Percentiles rank a stretch among this genome's conserved stretches.
phyloP scores from a whole-genome alignment of 2,888 invertebrate genomes.

The Anticlea derivata region DNA sequence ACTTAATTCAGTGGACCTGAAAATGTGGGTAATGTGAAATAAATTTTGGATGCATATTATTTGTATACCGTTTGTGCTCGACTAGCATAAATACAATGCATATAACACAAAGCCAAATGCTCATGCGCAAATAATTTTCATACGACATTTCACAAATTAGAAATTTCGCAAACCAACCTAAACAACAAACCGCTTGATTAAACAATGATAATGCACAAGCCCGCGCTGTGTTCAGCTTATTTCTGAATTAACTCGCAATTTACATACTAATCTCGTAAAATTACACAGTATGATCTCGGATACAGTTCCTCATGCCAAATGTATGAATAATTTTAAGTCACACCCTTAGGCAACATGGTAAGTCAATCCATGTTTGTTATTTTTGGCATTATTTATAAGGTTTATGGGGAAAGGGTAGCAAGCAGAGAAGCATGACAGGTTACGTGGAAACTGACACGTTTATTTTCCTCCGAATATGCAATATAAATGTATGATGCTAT shows the following conservation, averaged over 20 bases:
- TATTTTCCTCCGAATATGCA: constrained; percentile 13
- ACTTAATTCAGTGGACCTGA: too few species aligned
- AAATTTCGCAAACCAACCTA: constrained; percentile 23
- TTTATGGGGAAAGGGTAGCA: constrained; percentile 7
- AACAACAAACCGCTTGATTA: constrained; percentile 35
- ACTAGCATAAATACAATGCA: too few species aligned
- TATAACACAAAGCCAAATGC: background rate
- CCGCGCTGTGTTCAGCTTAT: constrained; percentile 42
- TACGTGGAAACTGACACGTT: constrained; percentile 12
- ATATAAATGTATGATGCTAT: constrained; percentile 4
- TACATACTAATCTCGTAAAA: constrained; percentile 56
- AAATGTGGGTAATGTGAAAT: too few species aligned
- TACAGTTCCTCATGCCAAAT: constrained; percentile 32
- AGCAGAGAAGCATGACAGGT: background rate
- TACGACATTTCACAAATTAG: constrained; percentile 22
- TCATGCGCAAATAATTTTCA: constrained; percentile 14
- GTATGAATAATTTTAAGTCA: constrained; percentile 31
- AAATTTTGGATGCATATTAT: too few species aligned
- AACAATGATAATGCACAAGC: constrained; percentile 39
- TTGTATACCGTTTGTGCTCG: too few species aligned
- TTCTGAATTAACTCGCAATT: constrained; percentile 58
- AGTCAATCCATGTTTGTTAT: constrained; percentile 21
- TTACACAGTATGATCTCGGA: constrained; percentile 39
- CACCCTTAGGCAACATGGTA: constrained; percentile 17
- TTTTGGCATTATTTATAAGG: constrained; percentile 21